phyloP scores from a whole-genome alignment of 2,113 vertebrate species.

The Chaetops frenatus region DNA sequence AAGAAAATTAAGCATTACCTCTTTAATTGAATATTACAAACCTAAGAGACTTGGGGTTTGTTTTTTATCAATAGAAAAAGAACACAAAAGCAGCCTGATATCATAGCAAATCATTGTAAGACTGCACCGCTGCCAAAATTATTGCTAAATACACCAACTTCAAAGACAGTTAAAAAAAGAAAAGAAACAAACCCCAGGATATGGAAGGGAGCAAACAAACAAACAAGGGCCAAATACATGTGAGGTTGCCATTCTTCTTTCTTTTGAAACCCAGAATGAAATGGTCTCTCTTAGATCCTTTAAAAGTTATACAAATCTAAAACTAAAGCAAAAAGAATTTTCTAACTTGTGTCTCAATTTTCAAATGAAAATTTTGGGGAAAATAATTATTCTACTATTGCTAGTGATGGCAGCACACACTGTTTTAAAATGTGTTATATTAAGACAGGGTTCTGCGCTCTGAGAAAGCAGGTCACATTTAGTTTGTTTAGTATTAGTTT shows the following conservation, averaged over 20 bases:
- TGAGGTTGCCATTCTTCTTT: neutral
- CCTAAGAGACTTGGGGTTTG: neutral
- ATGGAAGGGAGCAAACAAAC: neutral
- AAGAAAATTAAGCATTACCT: neutral
- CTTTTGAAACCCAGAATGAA: neutral
- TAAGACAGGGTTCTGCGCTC: neutral
- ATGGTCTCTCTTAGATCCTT: neutral
- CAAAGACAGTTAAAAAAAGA: constrained; percentile 20
- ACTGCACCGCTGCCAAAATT: neutral
- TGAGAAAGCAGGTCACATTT: neutral
- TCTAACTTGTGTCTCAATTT: neutral
- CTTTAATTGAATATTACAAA: neutral
- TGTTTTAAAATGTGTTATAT: neutral
- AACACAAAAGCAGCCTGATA: neutral
- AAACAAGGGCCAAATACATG: neutral
- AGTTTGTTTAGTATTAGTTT: neutral
- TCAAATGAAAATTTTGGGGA: neutral
- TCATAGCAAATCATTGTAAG: neutral
- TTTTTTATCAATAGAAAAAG: neutral
- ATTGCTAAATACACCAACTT: neutral
- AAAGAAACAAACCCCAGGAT: constrained; percentile 1
- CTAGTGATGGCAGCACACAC: neutral
- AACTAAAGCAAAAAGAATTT: neutral
- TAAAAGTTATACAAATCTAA: neutral
- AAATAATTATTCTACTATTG: neutral